A percentile compares a stretch with the other conserved stretches of the same genome.
Evolutionary conservation across 1,140 invertebrate species (phyloP).

Genomic region (Pinna nobilis): DNA sequence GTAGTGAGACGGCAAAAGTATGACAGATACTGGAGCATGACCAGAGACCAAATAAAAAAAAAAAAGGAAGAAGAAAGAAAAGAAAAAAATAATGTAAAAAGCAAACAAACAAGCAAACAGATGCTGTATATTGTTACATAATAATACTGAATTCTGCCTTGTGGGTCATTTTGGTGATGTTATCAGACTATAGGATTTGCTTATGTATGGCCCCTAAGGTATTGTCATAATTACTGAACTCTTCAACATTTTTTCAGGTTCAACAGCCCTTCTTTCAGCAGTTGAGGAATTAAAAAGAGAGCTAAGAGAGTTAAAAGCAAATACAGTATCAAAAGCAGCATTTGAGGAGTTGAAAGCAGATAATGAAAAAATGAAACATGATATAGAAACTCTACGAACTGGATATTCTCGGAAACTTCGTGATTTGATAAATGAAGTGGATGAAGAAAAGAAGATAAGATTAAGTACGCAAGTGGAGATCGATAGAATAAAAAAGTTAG

Average conservation of each 20-base stretch:
- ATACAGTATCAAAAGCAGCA: conserved; percentile 62
- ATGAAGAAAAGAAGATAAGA: conserved; percentile 74
- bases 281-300: conserved; percentile 65
- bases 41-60: no score
- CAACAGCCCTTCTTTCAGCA: conserved; percentile 41
- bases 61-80: no score
- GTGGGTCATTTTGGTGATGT: no score
- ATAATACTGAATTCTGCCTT: no score
- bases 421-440: conserved; percentile 71
- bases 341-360: conserved; percentile 67
- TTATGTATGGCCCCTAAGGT: no score
- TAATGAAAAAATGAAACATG: conserved; percentile 61
- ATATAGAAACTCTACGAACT: conserved; percentile 63
- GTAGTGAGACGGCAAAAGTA: no score
- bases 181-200: no score
- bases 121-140: no score
- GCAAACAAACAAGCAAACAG: no score
- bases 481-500: conserved; percentile 71
- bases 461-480: conserved; percentile 73
- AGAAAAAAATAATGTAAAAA: no score
- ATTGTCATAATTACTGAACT: no score
- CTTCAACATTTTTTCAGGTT: conserved; percentile 43
- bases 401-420: conserved; percentile 61
- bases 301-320: conserved; percentile 55
- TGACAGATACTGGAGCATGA: no score